Percentiles rank a stretch among this genome's conserved stretches.
Evolutionary conservation across 1,140 invertebrate species (phyloP).

Genomic region (Trinorchestia longiramus): DNA sequence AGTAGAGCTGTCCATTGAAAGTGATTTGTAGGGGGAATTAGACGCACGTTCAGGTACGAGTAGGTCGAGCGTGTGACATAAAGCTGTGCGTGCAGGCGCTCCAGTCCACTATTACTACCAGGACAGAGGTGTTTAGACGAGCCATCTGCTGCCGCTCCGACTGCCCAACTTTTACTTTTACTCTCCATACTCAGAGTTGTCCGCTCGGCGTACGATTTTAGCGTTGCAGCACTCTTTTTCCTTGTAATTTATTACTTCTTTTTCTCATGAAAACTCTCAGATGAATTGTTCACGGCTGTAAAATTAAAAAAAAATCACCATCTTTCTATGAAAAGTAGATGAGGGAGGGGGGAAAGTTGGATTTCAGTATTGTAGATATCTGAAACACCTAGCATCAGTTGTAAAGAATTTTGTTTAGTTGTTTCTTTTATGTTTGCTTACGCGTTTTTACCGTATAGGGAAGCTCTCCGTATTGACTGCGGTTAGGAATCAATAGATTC

Average conservation of each 20-base stretch:
- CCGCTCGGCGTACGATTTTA: background rate
- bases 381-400: background rate
- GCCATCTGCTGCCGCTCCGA: background rate
- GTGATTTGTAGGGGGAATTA: background rate
- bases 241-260: background rate
- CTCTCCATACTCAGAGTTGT: background rate
- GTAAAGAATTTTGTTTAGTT: background rate
- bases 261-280: background rate
- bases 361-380: too few species aligned
- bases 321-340: too few species aligned
- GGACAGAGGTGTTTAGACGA: background rate
- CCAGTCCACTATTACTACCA: background rate
- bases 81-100: background rate
- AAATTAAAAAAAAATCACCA: too few species aligned
- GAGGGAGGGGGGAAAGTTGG: too few species aligned
- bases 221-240: background rate
- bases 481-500: background rate
- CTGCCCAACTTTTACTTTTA: background rate
- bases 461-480: background rate
- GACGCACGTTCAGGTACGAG: background rate
- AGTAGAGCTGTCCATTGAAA: background rate
- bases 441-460: background rate
- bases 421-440: background rate
- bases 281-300: too few species aligned
- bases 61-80: background rate